Base-by-base conservation (phyloP, 2,113 vertebrate genomes). In the Macheiramphus alcinus region DNA sequence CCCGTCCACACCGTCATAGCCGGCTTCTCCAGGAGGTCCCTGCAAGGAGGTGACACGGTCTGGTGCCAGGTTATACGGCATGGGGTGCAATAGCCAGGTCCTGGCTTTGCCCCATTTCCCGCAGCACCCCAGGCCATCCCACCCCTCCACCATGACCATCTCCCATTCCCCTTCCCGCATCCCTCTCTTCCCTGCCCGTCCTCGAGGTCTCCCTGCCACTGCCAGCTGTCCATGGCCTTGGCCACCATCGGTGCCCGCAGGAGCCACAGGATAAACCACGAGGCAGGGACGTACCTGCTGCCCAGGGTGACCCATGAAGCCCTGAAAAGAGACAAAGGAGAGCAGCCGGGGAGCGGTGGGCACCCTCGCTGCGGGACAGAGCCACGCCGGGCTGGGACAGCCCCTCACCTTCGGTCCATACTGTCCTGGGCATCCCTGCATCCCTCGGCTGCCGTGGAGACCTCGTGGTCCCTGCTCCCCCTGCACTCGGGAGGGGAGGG, bases 371-470 rank as follows among this genome's bases (percentile, higher is more conserved):
- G 32, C 1, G 3, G 43, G 59, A 18, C 1, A 1, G 36, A 8
- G 20, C 25, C 12, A 1, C 2, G 1, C 18, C 1, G 1, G 45
- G 59, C 29, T 27, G 32, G 16, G 19, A 16, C 6, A 6, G 14
- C 36, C 52, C 26, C 90, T 81, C 70, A 81, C 90, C 90, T 92
- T 86, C 4, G 8, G 40, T 62, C 90, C 90, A 4, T 48, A 29
- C 62, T 92, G 90, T 6, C 85, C 91, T 0, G 85, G 91, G 71
- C 91, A 93, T 21, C 91, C 91, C 91, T 81, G 85, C 23, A 29
- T 25, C 63, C 91, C 83, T 32, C 78, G n/a, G 71, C 47, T 86
- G 31, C 90, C 90, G 0, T 7, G 62, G n/a, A 29, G 62, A 26
- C 90, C 83, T 13, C 13, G 31, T 0, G 18, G 83, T 21, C 90